Conservation (phyloP, 92 coral and sea anemone genomes). For the Palythoa caribaeorum region DNA sequence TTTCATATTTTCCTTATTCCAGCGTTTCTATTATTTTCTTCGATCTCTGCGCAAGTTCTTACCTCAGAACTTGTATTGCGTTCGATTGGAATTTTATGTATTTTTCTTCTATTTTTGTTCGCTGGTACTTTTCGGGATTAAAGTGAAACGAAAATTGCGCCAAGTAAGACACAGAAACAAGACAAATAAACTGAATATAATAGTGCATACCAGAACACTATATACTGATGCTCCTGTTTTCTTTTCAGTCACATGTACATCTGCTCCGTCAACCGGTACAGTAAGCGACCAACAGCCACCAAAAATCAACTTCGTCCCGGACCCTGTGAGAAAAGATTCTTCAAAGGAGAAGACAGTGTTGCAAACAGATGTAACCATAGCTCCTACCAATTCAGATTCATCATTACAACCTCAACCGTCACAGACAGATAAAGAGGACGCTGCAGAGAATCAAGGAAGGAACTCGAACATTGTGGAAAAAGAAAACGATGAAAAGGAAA, state of each 20-base stretch:
- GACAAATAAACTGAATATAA: not conserved
- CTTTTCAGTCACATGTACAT: conserved; percentile 2
- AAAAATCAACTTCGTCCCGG: conserved; percentile 36
- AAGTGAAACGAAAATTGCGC: too few species aligned
- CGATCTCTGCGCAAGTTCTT: too few species aligned
- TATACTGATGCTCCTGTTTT: not conserved
- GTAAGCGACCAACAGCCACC: not conserved
- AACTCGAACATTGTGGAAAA: not conserved
- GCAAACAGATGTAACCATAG: not conserved
- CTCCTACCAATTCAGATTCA: not conserved
- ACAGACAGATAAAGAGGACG: not conserved
- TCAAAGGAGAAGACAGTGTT: not conserved
- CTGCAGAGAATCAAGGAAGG: not conserved
- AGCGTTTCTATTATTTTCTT: too few species aligned
- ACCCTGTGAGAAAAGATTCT: conserved; percentile 4
- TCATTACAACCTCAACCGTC: not conserved
- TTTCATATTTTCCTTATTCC: too few species aligned
- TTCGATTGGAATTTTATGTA: too few species aligned
- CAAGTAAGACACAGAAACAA: too few species aligned
- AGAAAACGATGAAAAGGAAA: not conserved
- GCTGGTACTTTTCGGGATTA: too few species aligned
- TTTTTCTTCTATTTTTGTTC: too few species aligned
- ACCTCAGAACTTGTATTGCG: too few species aligned
- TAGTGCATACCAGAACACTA: not conserved
- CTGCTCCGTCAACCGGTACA: not conserved